phyloP scores from a whole-genome alignment of 2,888 invertebrate genomes.

The Caenorhabditis drosophilae region DNA sequence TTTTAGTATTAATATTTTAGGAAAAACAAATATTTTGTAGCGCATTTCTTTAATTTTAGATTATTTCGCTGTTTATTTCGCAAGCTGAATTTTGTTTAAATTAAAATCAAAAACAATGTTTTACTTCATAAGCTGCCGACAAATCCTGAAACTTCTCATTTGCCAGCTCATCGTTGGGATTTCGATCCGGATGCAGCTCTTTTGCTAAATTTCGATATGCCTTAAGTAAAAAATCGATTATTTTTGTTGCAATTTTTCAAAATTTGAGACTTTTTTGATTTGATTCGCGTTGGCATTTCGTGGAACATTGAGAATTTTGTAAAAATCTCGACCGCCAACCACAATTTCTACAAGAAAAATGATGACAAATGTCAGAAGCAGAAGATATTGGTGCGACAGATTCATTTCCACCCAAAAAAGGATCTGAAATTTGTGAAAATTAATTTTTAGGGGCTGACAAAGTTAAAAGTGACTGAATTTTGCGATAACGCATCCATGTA shows the following conservation, averaged over 20 bases:
- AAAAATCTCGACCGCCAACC: conserved; percentile 65
- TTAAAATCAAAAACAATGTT: too few relatives aligned
- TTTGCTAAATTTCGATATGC: conserved; percentile 80
- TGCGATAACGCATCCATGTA: conserved; percentile 16
- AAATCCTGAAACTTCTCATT: conserved; percentile 81
- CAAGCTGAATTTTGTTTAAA: too few relatives aligned
- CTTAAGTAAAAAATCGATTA: conserved; percentile 12
- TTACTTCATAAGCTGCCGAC: conserved; percentile 68
- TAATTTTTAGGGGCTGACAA: conserved; percentile 3
- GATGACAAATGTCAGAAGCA: background rate
- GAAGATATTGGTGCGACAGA: too few relatives aligned
- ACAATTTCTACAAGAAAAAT: conserved; percentile 33
- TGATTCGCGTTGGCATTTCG: conserved; percentile 87
- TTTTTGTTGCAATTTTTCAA: too few relatives aligned
- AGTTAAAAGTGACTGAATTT: conserved; percentile 8
- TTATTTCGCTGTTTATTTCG: too few relatives aligned
- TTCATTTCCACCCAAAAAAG: too few relatives aligned
- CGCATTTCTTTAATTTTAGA: too few relatives aligned
- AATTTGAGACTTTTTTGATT: conserved; percentile 97
- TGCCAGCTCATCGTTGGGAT: conserved; percentile 89
- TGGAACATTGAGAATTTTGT: conserved; percentile 76
- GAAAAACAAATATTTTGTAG: too few relatives aligned
- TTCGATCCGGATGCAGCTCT: conserved; percentile 96
- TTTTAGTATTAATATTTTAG: too few relatives aligned
- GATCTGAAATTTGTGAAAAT: too few relatives aligned